Conservation (phyloP, 2,888 invertebrate genomes). For the Cephalotes varians region DNA sequence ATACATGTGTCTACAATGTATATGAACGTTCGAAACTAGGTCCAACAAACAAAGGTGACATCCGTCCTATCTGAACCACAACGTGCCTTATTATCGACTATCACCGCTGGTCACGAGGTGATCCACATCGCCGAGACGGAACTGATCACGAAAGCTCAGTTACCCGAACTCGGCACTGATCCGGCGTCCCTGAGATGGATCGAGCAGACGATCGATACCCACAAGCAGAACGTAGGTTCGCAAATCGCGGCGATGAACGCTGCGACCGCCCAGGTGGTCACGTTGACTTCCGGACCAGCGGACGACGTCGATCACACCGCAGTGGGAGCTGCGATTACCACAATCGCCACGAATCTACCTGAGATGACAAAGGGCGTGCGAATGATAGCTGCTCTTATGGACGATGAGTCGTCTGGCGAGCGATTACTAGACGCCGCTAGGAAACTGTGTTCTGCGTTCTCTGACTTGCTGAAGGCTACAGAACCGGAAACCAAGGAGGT, state of each 20-base stretch:
- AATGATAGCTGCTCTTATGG: conserved; percentile 98
- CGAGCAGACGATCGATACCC: conserved; percentile 96
- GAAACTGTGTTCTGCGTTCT: conserved; percentile 96
- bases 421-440: conserved; percentile 96
- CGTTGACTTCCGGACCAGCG: conserved; percentile 92
- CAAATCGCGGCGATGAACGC: conserved; percentile 99
- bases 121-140: conserved; percentile 95
- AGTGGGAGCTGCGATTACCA: conserved; percentile 98
- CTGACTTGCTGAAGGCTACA: conserved; percentile 97
- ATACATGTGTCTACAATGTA: neutral
- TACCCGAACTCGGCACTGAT: conserved; percentile 93
- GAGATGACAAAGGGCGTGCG: conserved; percentile 98
- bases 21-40: conserved; percentile 84
- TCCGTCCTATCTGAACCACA: conserved; percentile 96
- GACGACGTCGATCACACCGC: conserved; percentile 98
- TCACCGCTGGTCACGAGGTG: conserved; percentile 95
- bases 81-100: conserved; percentile 96
- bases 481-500: conserved; percentile 97
- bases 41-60: conserved; percentile 94
- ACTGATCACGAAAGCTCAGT: conserved; percentile 88
- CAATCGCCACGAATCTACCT: conserved; percentile 98
- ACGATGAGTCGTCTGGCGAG: conserved; percentile 93
- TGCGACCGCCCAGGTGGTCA: conserved; percentile 98
- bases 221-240: conserved; percentile 98
- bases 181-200: conserved; percentile 97